phyloP scores from a whole-genome alignment of 2,888 invertebrate genomes.

The Seladonia tumulorum region DNA sequence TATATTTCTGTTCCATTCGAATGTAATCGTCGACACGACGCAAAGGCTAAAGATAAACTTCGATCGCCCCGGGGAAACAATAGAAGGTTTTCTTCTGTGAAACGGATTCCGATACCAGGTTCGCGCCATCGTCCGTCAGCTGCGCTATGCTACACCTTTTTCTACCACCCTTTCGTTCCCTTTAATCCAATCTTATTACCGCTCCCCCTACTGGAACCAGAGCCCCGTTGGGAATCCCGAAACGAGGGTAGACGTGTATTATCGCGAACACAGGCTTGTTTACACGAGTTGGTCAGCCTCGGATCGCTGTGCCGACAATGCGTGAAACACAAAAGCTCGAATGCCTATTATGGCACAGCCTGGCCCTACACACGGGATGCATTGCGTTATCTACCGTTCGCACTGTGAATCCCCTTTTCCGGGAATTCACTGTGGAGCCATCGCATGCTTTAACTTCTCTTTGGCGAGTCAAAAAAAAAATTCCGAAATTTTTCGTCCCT shows the following conservation, averaged over 20 bases:
- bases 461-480: background rate
- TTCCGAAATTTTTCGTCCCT: too few species aligned
- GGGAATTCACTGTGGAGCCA: background rate
- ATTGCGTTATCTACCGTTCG: background rate
- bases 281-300: background rate
- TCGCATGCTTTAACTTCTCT: background rate
- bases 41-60: background rate
- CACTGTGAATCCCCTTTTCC: background rate
- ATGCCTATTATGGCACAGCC: background rate
- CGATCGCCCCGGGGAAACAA: background rate
- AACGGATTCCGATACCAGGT: background rate
- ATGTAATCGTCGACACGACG: background rate
- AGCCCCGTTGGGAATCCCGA: background rate
- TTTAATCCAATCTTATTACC: constrained; percentile 2
- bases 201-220: background rate
- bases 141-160: too few species aligned
- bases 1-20: background rate
- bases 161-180: background rate
- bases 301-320: background rate
- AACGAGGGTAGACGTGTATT: background rate
- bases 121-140: background rate
- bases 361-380: background rate
- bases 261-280: background rate
- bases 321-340: background rate
- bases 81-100: background rate